Percentiles rank a stretch among this genome's conserved stretches.
phyloP scores from a whole-genome alignment of 2,888 invertebrate genomes.

The Drosophila anomalipes region DNA sequence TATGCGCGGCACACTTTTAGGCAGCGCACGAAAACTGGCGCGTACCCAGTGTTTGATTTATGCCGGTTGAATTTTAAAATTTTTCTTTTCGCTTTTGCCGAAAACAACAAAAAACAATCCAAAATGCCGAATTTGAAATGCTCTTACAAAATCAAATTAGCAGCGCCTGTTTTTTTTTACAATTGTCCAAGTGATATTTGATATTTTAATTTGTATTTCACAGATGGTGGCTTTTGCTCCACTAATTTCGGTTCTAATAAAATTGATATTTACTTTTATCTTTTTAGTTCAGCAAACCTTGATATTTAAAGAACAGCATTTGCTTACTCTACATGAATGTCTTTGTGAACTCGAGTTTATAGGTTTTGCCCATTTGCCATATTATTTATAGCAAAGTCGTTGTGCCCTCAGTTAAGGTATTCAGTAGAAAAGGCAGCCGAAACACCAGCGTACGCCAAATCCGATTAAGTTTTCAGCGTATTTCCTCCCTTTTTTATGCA shows the following conservation, averaged over 20 bases:
- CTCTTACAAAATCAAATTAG: not conserved
- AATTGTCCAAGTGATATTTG: not conserved
- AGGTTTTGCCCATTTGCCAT: not conserved
- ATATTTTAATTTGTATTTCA: not conserved
- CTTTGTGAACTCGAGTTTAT: not conserved
- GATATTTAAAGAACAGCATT: not conserved
- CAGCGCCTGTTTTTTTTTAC: not conserved
- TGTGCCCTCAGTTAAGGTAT: conserved; percentile 24
- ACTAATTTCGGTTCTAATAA: not conserved
- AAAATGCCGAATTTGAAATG: not conserved
- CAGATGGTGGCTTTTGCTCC: not conserved
- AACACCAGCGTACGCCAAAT: conserved; percentile 67
- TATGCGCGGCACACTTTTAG: conserved; percentile 68
- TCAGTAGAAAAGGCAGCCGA: not conserved
- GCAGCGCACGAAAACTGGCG: conserved; percentile 70
- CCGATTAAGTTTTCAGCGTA: conserved; percentile 78
- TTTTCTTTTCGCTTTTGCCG: conserved; percentile 28
- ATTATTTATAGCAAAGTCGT: not conserved
- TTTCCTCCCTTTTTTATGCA: conserved; percentile 21
- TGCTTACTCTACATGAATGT: not conserved
- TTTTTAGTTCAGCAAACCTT: not conserved
- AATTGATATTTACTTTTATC: not conserved
- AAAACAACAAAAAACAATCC: conserved; percentile 12
- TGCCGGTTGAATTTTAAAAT: conserved; percentile 81
- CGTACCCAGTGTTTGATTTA: conserved; percentile 74